Percentiles rank a stretch among this genome's conserved stretches.
Evolutionary conservation across 2,113 vertebrate species (phyloP).

Genomic region (Misgurnus mizolepis): DNA sequence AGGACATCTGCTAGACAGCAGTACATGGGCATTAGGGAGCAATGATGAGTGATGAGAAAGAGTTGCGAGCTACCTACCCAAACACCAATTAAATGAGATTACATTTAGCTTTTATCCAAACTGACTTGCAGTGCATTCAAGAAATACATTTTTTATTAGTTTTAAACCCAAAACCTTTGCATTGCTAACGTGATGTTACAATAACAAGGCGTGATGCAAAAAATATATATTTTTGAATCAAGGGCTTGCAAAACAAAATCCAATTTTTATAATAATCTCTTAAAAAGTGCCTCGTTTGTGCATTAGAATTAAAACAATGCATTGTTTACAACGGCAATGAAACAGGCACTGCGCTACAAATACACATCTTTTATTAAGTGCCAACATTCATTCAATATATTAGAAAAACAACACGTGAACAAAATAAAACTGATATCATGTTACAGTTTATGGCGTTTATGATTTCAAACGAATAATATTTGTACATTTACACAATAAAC

Average conservation of each 20-base stretch:
- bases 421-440: constrained; percentile 62
- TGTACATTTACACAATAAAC: constrained; percentile 74
- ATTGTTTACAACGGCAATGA: neutral
- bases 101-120: too few relatives aligned
- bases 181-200: too few relatives aligned
- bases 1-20: constrained; percentile 50
- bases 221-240: neutral
- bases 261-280: too few relatives aligned
- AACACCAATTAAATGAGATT: too few relatives aligned
- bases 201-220: neutral
- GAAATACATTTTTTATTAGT: too few relatives aligned
- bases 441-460: constrained; percentile 65
- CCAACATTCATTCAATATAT: constrained; percentile 78
- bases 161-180: too few relatives aligned
- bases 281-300: too few relatives aligned
- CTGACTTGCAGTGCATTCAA: too few relatives aligned
- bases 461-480: constrained; percentile 69
- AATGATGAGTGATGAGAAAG: neutral
- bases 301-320: too few relatives aligned
- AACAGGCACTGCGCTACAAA: constrained; percentile 60
- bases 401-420: constrained; percentile 77
- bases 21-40: neutral
- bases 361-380: constrained; percentile 76
- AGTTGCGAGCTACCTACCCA: neutral
- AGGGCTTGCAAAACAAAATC: neutral